These are phyloP conservation scores for Thalpophila matura DNA, from an alignment of 2,888 invertebrate species.

Conservation along the genomic window DNA sequence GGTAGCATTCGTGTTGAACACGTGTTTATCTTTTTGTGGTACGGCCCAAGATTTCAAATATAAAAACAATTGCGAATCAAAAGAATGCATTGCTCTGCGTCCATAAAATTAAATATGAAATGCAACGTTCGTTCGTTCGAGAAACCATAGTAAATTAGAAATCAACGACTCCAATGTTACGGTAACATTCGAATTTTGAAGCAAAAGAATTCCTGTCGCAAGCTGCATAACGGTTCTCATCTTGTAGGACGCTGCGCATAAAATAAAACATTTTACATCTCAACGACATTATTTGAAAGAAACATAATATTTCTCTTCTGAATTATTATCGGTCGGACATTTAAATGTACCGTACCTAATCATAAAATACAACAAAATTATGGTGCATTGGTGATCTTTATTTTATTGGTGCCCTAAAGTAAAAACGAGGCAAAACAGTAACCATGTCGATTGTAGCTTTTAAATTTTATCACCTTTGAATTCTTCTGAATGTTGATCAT, in stretches of 20 bases:
- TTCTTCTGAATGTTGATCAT: too few relatives aligned
- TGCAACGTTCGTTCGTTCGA: conserved; percentile 24
- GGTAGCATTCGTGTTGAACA: too few relatives aligned
- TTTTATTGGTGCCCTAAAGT: background rate
- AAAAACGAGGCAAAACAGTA: too few relatives aligned
- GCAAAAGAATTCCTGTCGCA: conserved; percentile 43
- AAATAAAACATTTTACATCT: conserved; percentile 20
- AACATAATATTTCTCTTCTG: conserved; percentile 18
- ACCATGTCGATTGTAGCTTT: too few relatives aligned
- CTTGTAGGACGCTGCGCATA: conserved; percentile 12
- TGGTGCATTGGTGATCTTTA: too few relatives aligned
- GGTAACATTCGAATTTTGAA: conserved; percentile 32
- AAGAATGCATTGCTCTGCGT: too few relatives aligned
- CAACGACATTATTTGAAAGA: conserved; percentile 13
- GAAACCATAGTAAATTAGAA: conserved; percentile 14
- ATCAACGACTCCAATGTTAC: conserved; percentile 39
- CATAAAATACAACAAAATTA: conserved; percentile 1
- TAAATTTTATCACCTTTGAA: too few relatives aligned
- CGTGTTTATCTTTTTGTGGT: too few relatives aligned
- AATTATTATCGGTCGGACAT: conserved; percentile 6
- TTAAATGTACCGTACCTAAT: background rate
- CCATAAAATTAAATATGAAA: too few relatives aligned
- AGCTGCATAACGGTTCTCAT: conserved; percentile 33
- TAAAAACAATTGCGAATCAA: too few relatives aligned
- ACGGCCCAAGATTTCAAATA: too few relatives aligned